Evolutionary conservation across 2,113 vertebrate genomes (phyloP), one percentile per base, ranked within the genome.

Genomic region (Macaca mulatta): DNA sequence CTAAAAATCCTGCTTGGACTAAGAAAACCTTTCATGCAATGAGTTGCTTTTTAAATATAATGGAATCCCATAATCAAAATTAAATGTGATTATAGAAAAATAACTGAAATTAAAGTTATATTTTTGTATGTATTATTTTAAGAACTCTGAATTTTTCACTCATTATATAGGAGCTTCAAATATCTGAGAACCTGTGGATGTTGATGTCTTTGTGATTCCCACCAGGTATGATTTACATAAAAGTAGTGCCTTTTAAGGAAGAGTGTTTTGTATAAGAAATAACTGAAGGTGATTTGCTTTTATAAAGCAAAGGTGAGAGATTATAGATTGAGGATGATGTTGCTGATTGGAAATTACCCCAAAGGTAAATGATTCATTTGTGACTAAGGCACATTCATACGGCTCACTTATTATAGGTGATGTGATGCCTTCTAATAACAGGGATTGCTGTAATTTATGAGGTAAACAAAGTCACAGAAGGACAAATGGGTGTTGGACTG

Each of bases 291-390:
- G 55, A 82, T 38, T 72, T 89, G 25, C 13, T 35, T 22, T 89
- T 96, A n/a, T 69, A 79, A 80, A 81, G 35, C 27, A 84, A 98
- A 95, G 55, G 30, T 69, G 55, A 88, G 30, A 96, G 38, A 77
- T 43, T 43, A 61, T 32, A 67, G 50, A 69, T 22, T 88, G 43
- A 92, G n/a, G 79, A 88, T 48, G 40, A 78, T 30, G 14, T 48
- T 94, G 35, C 32, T 59, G 40, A 30, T 10, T 83, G n/a, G 89
- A 91, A 85, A 35, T 69, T 86, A 45, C 45, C 38, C 67, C 95
- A 72, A 88, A 88, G 38, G 10, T 78, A 88, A 90, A 85, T 85
- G 86, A 80, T 77, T 43, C 38, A 78, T 94, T 88, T 90, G 52
- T 74, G 57, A 13, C 43, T 83, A 87, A 92, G 55, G 40, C 17